phyloP scores from a whole-genome alignment of 2,888 invertebrate species.

The Merodon equestris region DNA sequence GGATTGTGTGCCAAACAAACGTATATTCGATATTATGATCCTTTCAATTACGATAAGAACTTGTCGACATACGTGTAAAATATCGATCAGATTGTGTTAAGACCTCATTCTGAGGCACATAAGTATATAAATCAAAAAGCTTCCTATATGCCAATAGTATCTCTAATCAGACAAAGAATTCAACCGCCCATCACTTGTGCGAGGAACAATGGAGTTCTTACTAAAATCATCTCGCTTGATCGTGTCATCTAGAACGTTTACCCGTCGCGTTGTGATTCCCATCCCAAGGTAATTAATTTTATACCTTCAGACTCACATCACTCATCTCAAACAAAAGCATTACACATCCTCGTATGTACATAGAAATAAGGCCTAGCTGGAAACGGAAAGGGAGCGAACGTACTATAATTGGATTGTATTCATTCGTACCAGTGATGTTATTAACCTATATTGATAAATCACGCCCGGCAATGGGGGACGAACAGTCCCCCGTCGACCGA shows the following conservation, averaged over 20 bases:
- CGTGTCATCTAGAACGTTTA: slow-evolving; percentile 77
- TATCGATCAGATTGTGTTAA: slow-evolving; percentile 42
- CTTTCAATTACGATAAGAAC: slow-evolving; percentile 74
- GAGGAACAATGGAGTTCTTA: slow-evolving; percentile 75
- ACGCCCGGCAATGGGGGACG: neutral
- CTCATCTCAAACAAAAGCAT: neutral
- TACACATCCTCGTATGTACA: too few species aligned
- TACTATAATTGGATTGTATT: too few species aligned
- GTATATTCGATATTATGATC: slow-evolving; percentile 77
- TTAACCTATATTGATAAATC: slow-evolving; percentile 42
- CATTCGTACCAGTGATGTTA: neutral
- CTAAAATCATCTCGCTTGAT: slow-evolving; percentile 78
- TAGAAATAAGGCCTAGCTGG: too few species aligned
- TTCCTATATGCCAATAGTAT: neutral
- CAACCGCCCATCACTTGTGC: slow-evolving; percentile 17
- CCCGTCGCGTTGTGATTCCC: slow-evolving; percentile 77
- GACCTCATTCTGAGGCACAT: neutral
- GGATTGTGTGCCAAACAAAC: slow-evolving; percentile 76
- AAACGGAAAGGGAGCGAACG: too few species aligned
- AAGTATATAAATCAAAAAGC: slow-evolving; percentile 1
- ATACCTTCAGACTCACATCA: slow-evolving; percentile 12
- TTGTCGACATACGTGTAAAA: slow-evolving; percentile 36
- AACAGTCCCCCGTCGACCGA: too few species aligned
- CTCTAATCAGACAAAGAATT: neutral
- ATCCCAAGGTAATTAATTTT: slow-evolving; percentile 77